Evolutionary conservation across 30 jellyfish, hydroid and myxozoan genomes (phyloP).

Genomic region (Haliclystus octoradiatus): DNA sequence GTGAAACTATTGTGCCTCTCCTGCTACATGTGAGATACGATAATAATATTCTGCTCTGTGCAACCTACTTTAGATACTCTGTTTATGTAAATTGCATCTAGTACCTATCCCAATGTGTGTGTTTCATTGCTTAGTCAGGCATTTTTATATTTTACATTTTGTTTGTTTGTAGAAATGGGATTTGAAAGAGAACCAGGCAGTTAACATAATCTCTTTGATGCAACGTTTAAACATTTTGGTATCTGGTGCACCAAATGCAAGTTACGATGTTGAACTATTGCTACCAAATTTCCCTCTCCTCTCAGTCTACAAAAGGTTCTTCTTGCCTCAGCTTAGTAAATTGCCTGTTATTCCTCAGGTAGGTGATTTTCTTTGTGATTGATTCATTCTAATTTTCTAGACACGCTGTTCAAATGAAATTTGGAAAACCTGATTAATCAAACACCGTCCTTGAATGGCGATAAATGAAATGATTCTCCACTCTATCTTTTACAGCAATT

Average conservation of each 20-base stretch:
- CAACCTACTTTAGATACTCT: not conserved
- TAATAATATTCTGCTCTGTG: not conserved
- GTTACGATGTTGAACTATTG: conserved; percentile 89
- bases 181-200: conserved; percentile 56
- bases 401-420: too few species aligned
- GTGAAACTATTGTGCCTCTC: conserved; percentile 85
- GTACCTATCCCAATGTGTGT: not conserved
- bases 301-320: conserved; percentile 75
- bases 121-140: not conserved
- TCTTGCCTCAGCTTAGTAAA: conserved; percentile 85
- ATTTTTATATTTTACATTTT: not conserved
- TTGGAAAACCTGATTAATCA: conserved; percentile 56
- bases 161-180: conserved; percentile 44
- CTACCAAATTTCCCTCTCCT: conserved; percentile 65
- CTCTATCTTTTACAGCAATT: conserved; percentile 78
- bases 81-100: not conserved
- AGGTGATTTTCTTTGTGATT: not conserved
- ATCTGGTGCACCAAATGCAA: conserved; percentile 90
- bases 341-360: conserved; percentile 97
- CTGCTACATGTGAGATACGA: conserved; percentile 55
- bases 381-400: too few species aligned
- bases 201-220: conserved; percentile 49
- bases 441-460: conserved; percentile 88
- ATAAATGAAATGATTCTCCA: conserved; percentile 65
- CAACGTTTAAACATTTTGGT: conserved; percentile 56